A percentile compares a stretch with the other conserved stretches of the same genome.
Evolutionary conservation across 1,140 invertebrate species (phyloP).

Genomic region (Polyergus mexicanus): DNA sequence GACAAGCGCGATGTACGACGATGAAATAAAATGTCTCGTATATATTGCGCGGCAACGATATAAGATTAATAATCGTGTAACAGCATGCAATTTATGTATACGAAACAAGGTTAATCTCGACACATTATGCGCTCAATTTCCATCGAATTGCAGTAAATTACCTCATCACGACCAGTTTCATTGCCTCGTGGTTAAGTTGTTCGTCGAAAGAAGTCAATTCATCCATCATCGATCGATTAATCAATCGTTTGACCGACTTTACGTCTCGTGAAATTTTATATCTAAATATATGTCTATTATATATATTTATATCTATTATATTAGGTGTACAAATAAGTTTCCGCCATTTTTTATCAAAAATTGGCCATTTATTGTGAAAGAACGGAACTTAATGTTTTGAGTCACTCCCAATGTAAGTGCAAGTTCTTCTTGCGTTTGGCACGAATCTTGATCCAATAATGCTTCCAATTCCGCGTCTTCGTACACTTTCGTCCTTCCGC

Average conservation of each 20-base stretch:
- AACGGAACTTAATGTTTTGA: too few relatives aligned
- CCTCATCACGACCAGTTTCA: slow-evolving; percentile 53
- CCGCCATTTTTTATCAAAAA: too few relatives aligned
- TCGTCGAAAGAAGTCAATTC: not conserved
- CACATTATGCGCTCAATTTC: slow-evolving; percentile 44
- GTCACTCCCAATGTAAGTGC: too few relatives aligned
- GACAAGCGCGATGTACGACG: not conserved
- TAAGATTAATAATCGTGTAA: not conserved
- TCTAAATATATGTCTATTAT: not conserved
- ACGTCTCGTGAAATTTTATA: slow-evolving; percentile 44
- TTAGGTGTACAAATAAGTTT: too few relatives aligned
- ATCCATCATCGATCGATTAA: not conserved
- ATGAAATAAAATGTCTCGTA: not conserved
- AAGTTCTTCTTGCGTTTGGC: too few relatives aligned
- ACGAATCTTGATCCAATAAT: too few relatives aligned
- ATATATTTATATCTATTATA: too few relatives aligned
- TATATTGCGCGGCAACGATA: not conserved
- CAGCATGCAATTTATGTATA: slow-evolving; percentile 44
- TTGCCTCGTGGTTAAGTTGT: slow-evolving; percentile 28
- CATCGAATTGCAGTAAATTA: slow-evolving; percentile 42
- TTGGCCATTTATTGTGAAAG: too few relatives aligned
- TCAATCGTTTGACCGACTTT: slow-evolving; percentile 25
- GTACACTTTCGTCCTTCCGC: too few relatives aligned
- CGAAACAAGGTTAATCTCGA: slow-evolving; percentile 40
- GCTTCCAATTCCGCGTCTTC: too few relatives aligned